phyloP scores from a whole-genome alignment of 2,888 invertebrate species.

The Tanytarsus gracilentus region DNA sequence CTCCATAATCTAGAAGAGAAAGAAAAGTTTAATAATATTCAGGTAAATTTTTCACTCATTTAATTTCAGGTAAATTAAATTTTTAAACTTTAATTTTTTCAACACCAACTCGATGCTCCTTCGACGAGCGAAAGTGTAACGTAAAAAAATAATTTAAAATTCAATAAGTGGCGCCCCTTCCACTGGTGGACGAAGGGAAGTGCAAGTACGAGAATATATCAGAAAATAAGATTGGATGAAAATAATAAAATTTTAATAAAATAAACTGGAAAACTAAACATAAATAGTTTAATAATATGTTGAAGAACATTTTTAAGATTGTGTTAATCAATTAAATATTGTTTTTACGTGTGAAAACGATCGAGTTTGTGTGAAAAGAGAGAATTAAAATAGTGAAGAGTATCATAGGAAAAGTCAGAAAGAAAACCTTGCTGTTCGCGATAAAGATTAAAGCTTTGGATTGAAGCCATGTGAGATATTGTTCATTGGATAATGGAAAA shows the following conservation, averaged over 20 bases:
- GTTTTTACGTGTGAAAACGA: slow-evolving; percentile 45
- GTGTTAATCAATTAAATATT: slow-evolving; percentile 47
- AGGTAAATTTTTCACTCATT: too few species aligned
- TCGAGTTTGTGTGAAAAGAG: slow-evolving; percentile 28
- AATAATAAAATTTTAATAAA: slow-evolving; percentile 4
- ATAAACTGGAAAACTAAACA: slow-evolving; percentile 15
- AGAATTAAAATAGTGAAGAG: slow-evolving; percentile 18
- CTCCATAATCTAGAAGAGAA: too few species aligned
- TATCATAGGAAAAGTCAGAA: slow-evolving; percentile 17
- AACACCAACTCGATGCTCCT: too few species aligned
- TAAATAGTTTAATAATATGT: slow-evolving; percentile 44
- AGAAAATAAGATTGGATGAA: background rate
- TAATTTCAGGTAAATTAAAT: too few species aligned
- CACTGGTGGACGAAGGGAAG: background rate
- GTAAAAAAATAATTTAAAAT: too few species aligned
- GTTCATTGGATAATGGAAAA: slow-evolving; percentile 10
- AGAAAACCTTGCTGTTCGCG: slow-evolving; percentile 11
- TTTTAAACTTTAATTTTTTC: too few species aligned
- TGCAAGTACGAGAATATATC: background rate
- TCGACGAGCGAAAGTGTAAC: too few species aligned
- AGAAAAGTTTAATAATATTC: too few species aligned
- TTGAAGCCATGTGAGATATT: slow-evolving; percentile 5
- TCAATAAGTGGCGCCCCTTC: too few species aligned
- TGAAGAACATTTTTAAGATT: slow-evolving; percentile 47
- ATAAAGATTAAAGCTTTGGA: slow-evolving; percentile 9